Evolutionary conservation across 2,797 vertebrate species (phyloP), one percentile per base, ranked within the genome.

Genomic region (Sebastes itinus): DNA sequence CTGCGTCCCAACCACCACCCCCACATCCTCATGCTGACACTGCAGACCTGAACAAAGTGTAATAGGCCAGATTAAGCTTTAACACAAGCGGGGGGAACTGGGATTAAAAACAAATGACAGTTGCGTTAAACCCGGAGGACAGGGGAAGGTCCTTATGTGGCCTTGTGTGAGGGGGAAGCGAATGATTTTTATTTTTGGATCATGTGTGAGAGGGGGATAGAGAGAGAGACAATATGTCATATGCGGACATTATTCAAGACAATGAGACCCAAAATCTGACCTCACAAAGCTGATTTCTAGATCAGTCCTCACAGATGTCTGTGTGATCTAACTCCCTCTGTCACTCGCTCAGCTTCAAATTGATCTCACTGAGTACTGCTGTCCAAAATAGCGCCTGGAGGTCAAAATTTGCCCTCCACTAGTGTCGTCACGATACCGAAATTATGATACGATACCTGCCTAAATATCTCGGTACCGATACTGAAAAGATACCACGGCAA

Each of bases 151-250:
- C 74, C 65, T 85, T 80, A 67, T 78, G 77, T 75, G 71, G 77
- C 73, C 61, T 67, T 79, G 54, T 70, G 32, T 14, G 68, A 74
- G 66, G 32, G 72, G 59, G 28, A 71, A 62, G 77, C 62, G 75
- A 84, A 80, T 62, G 2, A 81, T 75, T 90, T 83, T 82, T 88
- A 89, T 89, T 89, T 93, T 87, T 79, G 81, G 83, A 86, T 63
- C 56, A 52, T 72, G 71, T 80, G 62, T 30, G 30, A 72, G 63
- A 67, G 75, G 23, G 79, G 27, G 70, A 68, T 60, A 79, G n/a
- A 66, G 76, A 82, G 72, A 67, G n/a, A 78, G 86, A 89, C 80
- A 77, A 76, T 77, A 49, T 81, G 75, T 84, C 75, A 84, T 55
- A 77, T 42, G 68, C 60, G 49, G 62, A 77, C 27, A 67, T 38